A percentile compares a stretch with the other conserved stretches of the same genome.
phyloP scores from a whole-genome alignment of 2,113 vertebrate species.

The Mustelus asterias region DNA sequence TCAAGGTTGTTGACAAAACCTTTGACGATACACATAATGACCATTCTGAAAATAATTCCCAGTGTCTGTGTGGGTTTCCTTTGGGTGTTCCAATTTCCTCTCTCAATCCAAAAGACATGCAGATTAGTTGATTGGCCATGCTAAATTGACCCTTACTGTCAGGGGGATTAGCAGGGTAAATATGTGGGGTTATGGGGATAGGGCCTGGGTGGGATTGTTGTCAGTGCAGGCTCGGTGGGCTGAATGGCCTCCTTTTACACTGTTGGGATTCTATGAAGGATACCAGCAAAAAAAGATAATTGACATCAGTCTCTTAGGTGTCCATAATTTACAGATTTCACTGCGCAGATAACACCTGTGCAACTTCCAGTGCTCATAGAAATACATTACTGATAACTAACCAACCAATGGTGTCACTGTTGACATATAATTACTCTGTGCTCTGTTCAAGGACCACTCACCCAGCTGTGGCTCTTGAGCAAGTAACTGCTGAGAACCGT shows the following conservation, averaged over 20 bases:
- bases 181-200: too few relatives aligned
- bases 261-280: neutral
- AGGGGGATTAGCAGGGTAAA: too few relatives aligned
- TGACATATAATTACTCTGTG: neutral
- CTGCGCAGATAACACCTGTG: neutral
- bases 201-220: too few relatives aligned
- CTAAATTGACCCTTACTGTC: too few relatives aligned
- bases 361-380: neutral
- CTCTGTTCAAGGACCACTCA: neutral
- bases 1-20: neutral
- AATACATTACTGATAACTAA: neutral
- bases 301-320: neutral
- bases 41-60: neutral
- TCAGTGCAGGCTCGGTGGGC: too few relatives aligned
- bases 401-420: neutral
- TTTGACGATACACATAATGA: neutral
- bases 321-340: neutral
- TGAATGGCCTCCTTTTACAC: too few relatives aligned
- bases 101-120: too few relatives aligned
- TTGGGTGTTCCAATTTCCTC: too few relatives aligned
- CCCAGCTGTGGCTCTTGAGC: neutral
- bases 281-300: neutral
- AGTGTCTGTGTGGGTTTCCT: too few relatives aligned
- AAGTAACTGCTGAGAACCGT: neutral
- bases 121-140: too few relatives aligned